Base-by-base conservation (phyloP, 1,140 invertebrate genomes). In the Trichonephila inaurata region DNA sequence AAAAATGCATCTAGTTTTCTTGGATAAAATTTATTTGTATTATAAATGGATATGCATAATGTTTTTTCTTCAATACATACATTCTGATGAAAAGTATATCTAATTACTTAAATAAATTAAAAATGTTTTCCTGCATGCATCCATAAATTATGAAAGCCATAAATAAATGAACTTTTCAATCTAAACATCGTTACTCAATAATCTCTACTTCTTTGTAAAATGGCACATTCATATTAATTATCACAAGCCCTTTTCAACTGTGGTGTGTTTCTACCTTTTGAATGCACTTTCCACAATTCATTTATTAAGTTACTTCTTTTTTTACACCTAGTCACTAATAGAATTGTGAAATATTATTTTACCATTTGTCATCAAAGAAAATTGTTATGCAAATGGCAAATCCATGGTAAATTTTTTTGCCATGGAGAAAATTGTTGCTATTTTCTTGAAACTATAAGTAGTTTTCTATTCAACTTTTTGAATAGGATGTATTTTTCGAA, bases 401-500 rank as follows among this genome's bases (percentile, higher is more conserved):
- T n/a, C 85, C 83, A 89, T 93, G 85, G 92, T 16, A 77, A 93
- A 77, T 86, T 87, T 51, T 40, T 51, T 81, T 93, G 81, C 85
- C 85, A 88, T 93, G 92, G 72, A 72, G 69, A 89, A 93, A 88
- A 93, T 44, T 58, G 19, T 93, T 89, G 64, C 85, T 93, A 93
- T 93, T 93, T 93, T 93, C 92, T 88, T 93, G 92, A 62, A 93
- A 88, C 28, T 93, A 64, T 93, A 93, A 88, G 85, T 93, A 93
- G 86, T 93, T 93, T 93, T 93, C 92, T 89, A 93, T 93, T 93
- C 92, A 92, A 81, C 92, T 93, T 88, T 93, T 82, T 93, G 92
- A 93, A 93, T 93, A 82, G 92, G 72, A 93, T 89, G 92, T 93
- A 93, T 93, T 93, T 93, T 93, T 93, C 92, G 92, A 93, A 93